Percentiles rank a stretch among this genome's conserved stretches.
These are phyloP conservation scores for Cosmopolites sordidus DNA, from an alignment of 2,888 invertebrate genomes.

Conservation along the genomic window DNA sequence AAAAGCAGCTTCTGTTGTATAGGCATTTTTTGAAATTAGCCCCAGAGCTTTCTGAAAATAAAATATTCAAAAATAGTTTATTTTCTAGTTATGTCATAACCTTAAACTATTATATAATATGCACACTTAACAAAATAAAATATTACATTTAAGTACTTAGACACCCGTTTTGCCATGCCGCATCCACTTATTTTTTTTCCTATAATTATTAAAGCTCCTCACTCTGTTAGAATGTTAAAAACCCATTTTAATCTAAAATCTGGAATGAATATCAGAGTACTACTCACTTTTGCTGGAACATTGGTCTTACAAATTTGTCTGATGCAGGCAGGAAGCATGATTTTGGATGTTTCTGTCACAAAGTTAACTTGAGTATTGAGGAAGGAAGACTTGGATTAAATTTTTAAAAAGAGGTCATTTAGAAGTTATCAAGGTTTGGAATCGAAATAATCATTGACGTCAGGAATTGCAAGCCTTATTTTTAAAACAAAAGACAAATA, in stretches of 20 bases:
- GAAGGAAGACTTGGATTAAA: conserved; percentile 4
- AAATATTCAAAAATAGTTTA: too few relatives aligned
- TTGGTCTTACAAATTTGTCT: conserved; percentile 46
- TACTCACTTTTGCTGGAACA: conserved; percentile 50
- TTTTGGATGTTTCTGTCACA: conserved; percentile 17
- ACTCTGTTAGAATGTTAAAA: neutral
- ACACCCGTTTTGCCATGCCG: conserved; percentile 34
- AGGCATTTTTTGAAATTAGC: conserved; percentile 48
- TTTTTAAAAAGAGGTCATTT: conserved; percentile 21
- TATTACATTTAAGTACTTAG: conserved; percentile 34
- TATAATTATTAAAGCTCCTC: neutral
- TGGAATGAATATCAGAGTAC: conserved; percentile 22
- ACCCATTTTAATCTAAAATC: conserved; percentile 18
- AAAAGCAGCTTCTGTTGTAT: conserved; percentile 59
- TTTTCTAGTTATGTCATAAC: conserved; percentile 10
- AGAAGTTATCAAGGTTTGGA: conserved; percentile 14
- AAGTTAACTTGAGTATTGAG: neutral
- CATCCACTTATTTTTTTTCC: conserved; percentile 2
- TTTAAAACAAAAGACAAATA: too few relatives aligned
- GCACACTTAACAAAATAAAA: conserved; percentile 16
- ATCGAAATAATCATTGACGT: neutral
- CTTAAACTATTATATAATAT: conserved; percentile 21
- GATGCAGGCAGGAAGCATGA: conserved; percentile 50
- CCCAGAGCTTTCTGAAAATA: conserved; percentile 43
- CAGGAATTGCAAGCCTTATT: too few relatives aligned